These are phyloP conservation scores for Cherax destructor DNA, from an alignment of 1,140 invertebrate genomes.

Conservation along the genomic window DNA sequence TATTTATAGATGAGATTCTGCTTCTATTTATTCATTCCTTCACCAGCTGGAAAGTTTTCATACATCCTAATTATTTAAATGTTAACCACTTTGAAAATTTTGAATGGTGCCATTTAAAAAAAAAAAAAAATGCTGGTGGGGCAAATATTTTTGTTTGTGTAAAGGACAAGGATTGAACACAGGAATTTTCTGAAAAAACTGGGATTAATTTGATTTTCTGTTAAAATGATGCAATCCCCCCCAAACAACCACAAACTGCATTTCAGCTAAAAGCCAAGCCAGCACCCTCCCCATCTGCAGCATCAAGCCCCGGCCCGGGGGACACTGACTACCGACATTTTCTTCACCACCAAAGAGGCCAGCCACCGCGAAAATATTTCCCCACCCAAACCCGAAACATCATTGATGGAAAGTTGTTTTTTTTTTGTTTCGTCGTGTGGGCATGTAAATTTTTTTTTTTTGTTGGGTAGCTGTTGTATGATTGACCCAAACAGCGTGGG, in stretches of 20 bases:
- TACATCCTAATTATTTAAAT: no score
- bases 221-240: not conserved
- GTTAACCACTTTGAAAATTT: no score
- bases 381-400: conserved; percentile 26
- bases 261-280: conserved; percentile 43
- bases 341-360: conserved; percentile 23
- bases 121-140: no score
- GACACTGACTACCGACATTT: conserved; percentile 50
- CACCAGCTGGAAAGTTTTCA: no score
- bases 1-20: no score
- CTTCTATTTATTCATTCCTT: no score
- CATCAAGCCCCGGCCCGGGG: not conserved
- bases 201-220: not conserved
- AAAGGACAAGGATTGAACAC: conserved; percentile 1
- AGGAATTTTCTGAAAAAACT: not conserved
- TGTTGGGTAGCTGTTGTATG: no score
- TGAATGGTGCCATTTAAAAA: no score
- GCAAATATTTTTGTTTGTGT: not conserved
- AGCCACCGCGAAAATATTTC: conserved; percentile 24
- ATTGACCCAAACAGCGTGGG: no score
- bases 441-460: not conserved
- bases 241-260: conserved; percentile 25
- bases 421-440: not conserved
- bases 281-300: conserved; percentile 9
- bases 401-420: conserved; percentile 33